Base-by-base conservation (phyloP, 2,797 vertebrate species). In the Pteronotus mesoamericanus region DNA sequence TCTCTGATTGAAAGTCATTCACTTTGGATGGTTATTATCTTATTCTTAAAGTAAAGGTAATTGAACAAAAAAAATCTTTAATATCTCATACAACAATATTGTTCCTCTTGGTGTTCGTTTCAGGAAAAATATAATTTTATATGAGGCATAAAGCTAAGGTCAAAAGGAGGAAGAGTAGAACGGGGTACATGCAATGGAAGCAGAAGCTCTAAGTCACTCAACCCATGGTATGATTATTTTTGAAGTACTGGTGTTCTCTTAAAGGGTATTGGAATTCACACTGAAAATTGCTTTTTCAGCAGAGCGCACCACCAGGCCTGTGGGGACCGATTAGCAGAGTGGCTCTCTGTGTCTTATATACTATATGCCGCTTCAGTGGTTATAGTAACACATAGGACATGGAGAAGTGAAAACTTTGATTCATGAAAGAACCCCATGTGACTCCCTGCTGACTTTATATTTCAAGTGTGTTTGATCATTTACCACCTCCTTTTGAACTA, bases 261-360 rank as follows among this genome's bases (percentile, higher is more conserved):
- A 72, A 71, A 97, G 96, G 90, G 74, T 96, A 96, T 71, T 98
- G 85, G 90, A 97, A 92, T 96, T 98, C 94, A 97, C 97, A 96
- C 97, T 98, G 94, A 95, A 98, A 98, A 98, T 97, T 96, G 96
- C 96, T 98, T 98, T 97, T 91, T 95, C 95, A 94, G 97, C 95
- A 79, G 95, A 98, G 95, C 53, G 78, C 95, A 57, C 91, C 74
- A 8, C 92, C 86, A 98, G 97, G 97, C 97, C 98, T 98, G 93
- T 74, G 66, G 97, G 96, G 97, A 98, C 94, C 2, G 91, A 98
- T 98, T 96, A 98, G 96, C 85, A 72, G 95, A 85, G 53, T 91
- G 96, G 90, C 91, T 97, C 18, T 66, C 48, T 78, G 85, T 98
- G 96, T 97, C 96, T 97, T 96, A 8, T 78, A 84, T 77, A 80